Evolutionary conservation across 2,113 vertebrate genomes (phyloP).

Genomic region (Genyomyrus donnyi): DNA sequence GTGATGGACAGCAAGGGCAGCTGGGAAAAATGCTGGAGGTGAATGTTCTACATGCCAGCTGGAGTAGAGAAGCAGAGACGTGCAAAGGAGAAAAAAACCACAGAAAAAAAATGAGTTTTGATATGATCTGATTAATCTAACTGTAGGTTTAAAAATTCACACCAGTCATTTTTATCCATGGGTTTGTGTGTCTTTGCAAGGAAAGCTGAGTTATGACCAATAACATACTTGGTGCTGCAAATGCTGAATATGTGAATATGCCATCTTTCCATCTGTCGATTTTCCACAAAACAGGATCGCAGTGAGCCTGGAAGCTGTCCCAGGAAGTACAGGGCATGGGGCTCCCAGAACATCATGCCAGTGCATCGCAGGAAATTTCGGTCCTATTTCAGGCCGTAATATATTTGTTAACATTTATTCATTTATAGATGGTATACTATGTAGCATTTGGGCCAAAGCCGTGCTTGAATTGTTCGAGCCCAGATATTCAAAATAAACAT

Average conservation of each 20-base stretch:
- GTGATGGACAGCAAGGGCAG: neutral
- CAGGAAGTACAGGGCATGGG: neutral
- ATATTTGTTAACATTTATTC: neutral
- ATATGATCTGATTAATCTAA: neutral
- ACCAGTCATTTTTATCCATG: neutral
- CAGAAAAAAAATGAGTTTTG: neutral
- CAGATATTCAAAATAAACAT: neutral
- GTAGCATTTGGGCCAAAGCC: neutral
- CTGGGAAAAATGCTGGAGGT: neutral
- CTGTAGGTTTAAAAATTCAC: neutral
- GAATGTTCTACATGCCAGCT: neutral
- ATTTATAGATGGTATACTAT: neutral
- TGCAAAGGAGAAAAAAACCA: neutral
- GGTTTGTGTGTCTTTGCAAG: neutral
- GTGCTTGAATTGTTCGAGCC: neutral
- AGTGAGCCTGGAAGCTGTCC: neutral
- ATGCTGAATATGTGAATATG: neutral
- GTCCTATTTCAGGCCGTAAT: neutral
- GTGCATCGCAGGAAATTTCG: neutral
- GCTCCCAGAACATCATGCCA: neutral
- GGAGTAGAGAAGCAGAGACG: neutral
- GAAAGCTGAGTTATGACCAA: neutral
- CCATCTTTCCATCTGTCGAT: neutral
- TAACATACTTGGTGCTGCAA: neutral
- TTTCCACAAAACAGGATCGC: neutral